Evolutionary conservation across 2,797 vertebrate genomes (phyloP).

Genomic region (Acanthornis magna): DNA sequence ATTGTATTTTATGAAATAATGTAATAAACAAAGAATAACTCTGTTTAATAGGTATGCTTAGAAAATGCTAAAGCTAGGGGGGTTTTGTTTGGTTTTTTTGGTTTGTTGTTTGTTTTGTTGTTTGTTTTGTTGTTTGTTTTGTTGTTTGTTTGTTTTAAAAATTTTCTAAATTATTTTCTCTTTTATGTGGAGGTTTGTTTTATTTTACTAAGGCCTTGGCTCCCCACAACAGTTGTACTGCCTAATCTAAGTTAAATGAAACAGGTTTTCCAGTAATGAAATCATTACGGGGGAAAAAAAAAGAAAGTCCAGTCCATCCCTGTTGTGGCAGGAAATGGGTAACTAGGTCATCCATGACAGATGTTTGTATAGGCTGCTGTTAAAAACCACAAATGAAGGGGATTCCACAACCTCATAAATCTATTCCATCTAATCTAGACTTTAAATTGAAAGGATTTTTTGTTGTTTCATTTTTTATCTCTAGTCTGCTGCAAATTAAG

Average conservation of each 20-base stretch:
- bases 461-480: neutral
- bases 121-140: neutral
- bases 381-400: conserved; percentile 44
- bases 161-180: neutral
- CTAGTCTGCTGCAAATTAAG: neutral
- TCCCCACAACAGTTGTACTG: neutral
- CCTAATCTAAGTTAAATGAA: neutral
- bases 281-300: neutral
- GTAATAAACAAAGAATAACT: neutral
- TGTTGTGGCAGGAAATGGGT: conserved; percentile 44
- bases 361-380: conserved; percentile 50
- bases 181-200: neutral
- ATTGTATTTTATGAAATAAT: neutral
- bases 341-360: conserved; percentile 53
- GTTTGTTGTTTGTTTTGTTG: no score
- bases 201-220: neutral
- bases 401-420: conserved; percentile 47
- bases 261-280: neutral
- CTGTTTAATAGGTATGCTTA: neutral
- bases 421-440: conserved; percentile 26
- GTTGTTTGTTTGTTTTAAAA: no score
- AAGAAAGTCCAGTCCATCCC: neutral
- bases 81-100: no score
- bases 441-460: neutral
- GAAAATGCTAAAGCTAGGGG: neutral